Evolutionary conservation across 2,797 vertebrate species (phyloP), one percentile per base, ranked within the genome.

Genomic region (Cottoperca gobio): DNA sequence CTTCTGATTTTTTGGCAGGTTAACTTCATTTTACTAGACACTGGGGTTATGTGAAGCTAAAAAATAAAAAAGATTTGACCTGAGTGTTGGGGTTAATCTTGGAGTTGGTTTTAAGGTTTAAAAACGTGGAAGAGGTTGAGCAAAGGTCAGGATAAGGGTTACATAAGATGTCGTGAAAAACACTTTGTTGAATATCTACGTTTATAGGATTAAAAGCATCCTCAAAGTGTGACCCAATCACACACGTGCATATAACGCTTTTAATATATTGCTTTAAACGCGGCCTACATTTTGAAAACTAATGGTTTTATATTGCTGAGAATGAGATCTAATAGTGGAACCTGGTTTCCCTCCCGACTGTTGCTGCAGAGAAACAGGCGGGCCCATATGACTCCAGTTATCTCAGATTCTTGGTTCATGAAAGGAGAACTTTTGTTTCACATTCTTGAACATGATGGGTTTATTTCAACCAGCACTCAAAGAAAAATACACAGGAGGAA

Each of bases 321-420:
- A 61, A 65, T 45, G 45, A 54, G 61, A 79, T 81, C 77, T 84
- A 83, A 82, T 81, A 82, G 82, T 46, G 73, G 83, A 39, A 54
- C 35, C 42, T 74, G 80, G 59, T 80, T 68, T 55, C 71, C 73
- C 78, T 76, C 64, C 31, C 37, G 11, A 9, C 69, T 46, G 43
- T 40, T n/a, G 54, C 62, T 81, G 83, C 73, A 79, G 45, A 73
- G 67, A 60, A 83, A 42, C 79, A 42, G 45, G 19, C 60, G 2
- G 40, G 63, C 58, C 86, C 91, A 94, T 88, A 89, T 93, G 92
- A 90, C 84, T 91, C 82, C 84, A 87, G 89, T 93, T 93, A 93
- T 92, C 88, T 78, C 71, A 17, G 79, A 84, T 77, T 87, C 83
- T 80, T 64, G 83, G 68, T 90, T 90, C 77, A 67, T 84, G 86